A percentile compares a stretch with the other conserved stretches of the same genome.
Evolutionary conservation across 2,113 vertebrate species (phyloP).

Genomic region (Catharus minimus): DNA sequence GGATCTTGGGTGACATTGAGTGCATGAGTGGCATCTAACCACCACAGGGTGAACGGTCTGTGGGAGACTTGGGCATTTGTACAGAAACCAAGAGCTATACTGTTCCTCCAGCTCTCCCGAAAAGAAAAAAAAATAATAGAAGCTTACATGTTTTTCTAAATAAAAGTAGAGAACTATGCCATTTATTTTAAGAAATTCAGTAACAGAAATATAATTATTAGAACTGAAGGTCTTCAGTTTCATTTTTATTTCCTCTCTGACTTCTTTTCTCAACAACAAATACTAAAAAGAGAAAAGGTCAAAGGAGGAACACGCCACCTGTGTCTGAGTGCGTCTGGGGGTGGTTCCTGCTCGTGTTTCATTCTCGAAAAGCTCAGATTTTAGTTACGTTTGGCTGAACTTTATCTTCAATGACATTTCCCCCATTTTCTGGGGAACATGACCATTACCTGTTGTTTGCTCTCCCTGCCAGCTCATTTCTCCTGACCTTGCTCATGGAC

Average conservation of each 20-base stretch:
- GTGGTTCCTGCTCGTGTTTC: not conserved
- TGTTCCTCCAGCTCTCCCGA: not conserved
- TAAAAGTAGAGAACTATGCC: not conserved
- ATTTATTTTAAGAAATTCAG: not conserved
- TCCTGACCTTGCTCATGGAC: not conserved
- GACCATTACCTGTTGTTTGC: not conserved
- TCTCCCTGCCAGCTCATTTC: not conserved
- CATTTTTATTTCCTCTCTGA: not conserved
- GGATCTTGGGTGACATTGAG: not conserved
- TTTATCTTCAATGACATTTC: not conserved
- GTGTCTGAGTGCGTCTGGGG: fast-evolving
- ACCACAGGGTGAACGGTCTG: fast-evolving
- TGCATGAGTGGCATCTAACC: not conserved
- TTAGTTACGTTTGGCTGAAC: not conserved
- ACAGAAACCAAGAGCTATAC: not conserved
- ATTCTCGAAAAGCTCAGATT: not conserved
- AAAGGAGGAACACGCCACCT: not conserved
- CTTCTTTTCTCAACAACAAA: not conserved
- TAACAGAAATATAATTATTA: not conserved
- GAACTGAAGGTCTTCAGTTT: not conserved
- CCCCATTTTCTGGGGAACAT: not conserved
- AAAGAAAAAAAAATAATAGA: not conserved
- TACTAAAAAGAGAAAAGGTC: not conserved
- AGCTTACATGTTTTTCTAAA: not conserved
- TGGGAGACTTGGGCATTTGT: fast-evolving